phyloP scores from a whole-genome alignment of 2,797 vertebrate genomes.

The Sciurus carolinensis region DNA sequence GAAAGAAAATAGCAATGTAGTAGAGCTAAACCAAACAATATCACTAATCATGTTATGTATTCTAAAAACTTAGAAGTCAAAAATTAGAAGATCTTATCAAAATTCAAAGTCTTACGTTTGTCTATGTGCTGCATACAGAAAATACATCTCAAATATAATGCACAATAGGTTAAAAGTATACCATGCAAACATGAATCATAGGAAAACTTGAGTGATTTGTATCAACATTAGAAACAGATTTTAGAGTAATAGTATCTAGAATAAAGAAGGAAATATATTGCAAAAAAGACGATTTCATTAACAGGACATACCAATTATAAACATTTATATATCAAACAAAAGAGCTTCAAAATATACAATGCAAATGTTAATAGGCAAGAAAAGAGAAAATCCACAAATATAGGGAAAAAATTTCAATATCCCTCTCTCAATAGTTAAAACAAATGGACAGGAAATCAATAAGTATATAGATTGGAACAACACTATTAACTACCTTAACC shows the following conservation, averaged over 20 bases:
- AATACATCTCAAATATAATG: neutral
- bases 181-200: neutral
- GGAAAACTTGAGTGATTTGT: neutral
- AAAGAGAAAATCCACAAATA: neutral
- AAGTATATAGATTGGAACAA: neutral
- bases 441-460: conserved; percentile 37
- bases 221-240: neutral
- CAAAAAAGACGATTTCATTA: neutral
- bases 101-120: too few species aligned
- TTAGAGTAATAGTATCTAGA: neutral
- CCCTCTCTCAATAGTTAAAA: neutral
- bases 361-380: neutral
- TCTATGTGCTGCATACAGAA: neutral
- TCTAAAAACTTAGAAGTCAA: neutral
- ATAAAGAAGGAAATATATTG: neutral
- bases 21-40: neutral
- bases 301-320: neutral
- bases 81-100: neutral
- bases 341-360: neutral
- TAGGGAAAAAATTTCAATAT: neutral
- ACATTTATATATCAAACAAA: neutral
- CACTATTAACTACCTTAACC: neutral
- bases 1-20: neutral
- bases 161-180: neutral
- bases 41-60: neutral